Conservation (phyloP, 2,797 vertebrate species). For the Zalophus californianus region DNA sequence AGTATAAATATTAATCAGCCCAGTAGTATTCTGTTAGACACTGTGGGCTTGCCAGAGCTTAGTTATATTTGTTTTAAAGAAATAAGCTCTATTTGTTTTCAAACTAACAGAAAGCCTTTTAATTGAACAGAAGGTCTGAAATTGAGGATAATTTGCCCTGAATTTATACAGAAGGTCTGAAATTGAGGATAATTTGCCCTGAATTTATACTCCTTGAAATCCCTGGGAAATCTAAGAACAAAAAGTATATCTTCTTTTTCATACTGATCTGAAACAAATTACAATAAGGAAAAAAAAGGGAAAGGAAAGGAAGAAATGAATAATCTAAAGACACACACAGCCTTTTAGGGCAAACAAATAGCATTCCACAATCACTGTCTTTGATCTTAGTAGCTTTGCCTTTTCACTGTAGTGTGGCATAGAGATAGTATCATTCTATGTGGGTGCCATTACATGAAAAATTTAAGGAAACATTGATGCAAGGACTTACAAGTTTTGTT, state of each 20-base stretch:
- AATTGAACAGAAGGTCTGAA: background rate
- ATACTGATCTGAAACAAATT: background rate
- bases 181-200: background rate
- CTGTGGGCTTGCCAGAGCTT: background rate
- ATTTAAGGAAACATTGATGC: background rate
- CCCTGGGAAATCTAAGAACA: background rate
- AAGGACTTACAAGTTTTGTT: background rate
- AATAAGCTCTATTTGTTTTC: background rate
- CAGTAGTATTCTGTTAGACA: background rate
- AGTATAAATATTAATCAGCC: background rate
- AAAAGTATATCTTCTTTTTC: background rate
- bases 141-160: background rate
- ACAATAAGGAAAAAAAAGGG: background rate
- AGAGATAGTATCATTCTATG: background rate
- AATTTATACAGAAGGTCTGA: background rate
- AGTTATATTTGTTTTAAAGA: constrained; percentile 13
- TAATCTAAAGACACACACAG: background rate
- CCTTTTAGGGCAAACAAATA: too few species aligned
- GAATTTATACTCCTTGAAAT: background rate
- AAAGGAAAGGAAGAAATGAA: background rate
- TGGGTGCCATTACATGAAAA: background rate
- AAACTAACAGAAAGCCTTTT: background rate
- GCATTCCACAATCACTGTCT: background rate
- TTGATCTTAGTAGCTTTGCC: background rate
- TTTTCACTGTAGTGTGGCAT: background rate